Base-by-base conservation (phyloP, 2,888 invertebrate species). In the Eilema caniola region DNA sequence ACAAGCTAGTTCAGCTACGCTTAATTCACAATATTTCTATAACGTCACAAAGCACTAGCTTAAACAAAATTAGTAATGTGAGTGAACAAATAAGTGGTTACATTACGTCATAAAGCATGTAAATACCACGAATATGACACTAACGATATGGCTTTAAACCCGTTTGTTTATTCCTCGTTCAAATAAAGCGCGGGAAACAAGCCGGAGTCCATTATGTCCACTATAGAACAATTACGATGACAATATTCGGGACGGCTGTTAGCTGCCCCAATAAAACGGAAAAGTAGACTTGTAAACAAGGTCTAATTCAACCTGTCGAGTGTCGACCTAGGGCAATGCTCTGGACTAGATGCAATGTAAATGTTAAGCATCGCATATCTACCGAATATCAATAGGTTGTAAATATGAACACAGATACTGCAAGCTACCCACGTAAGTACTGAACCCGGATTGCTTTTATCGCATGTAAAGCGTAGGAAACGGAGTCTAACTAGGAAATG, bases 371-470 rank as follows among this genome's bases (percentile, higher is more conserved):
- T 81, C 67, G 78, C 84, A 84, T 83, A 86, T 85, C 80, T 83
- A 87, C 85, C 85, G 82, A 86, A 82, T 78, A 86, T 86, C 86
- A 86, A 86, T 89, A 83, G 85, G 85, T 87, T 87, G 88, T 89
- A 89, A 90, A 89, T 90, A 90, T 87, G 86, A 90, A 91, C 87
- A 86, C 84, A 89, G 89, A 90, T 88, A 89, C 85, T 89, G 90
- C 82, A 76, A 83, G 76, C 82, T 86, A 85, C 31, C 53, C 20
- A 53, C 61, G 47, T 23, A 33, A 31, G 11, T 31, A 33, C 57
- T 10, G 24, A 86, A 84, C 84, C 80, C 80, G 80, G 83, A 81
- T 88, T 85, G 81, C 80, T 72, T 79, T 79, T 83, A 84, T 86
- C 83, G 79, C 86, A 85, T 84, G 82, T 83, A 84, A 84, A 87